These are phyloP conservation scores for Drosophila nigrodunni DNA, from an alignment of 1,140 invertebrate genomes.

Conservation along the genomic window DNA sequence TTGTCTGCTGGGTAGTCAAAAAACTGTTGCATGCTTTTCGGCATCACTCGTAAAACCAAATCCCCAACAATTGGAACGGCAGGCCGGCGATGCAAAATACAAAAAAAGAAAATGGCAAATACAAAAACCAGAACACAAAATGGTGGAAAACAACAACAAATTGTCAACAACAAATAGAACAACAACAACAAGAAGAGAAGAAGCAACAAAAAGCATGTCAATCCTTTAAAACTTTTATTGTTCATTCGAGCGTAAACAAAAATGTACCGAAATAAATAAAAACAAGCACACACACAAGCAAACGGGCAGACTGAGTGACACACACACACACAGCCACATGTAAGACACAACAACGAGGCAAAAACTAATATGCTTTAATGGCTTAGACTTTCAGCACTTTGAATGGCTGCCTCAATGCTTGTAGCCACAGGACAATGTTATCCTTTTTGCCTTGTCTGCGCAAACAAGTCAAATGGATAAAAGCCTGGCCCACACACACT, in stretches of 20 bases:
- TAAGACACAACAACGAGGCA: slow-evolving; percentile 48
- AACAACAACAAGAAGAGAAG: slow-evolving; percentile 17
- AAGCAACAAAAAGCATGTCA: slow-evolving; percentile 53
- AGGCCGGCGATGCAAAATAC: slow-evolving; percentile 24
- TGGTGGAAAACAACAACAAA: slow-evolving; percentile 47
- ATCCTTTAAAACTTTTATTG: slow-evolving; percentile 78
- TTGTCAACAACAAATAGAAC: slow-evolving; percentile 17
- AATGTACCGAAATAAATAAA: slow-evolving; percentile 71
- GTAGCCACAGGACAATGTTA: slow-evolving; percentile 64
- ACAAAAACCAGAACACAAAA: slow-evolving; percentile 60
- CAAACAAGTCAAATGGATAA: slow-evolving; percentile 76
- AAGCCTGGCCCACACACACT: slow-evolving; percentile 42
- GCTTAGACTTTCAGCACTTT: slow-evolving; percentile 79
- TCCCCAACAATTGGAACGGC: slow-evolving; percentile 32
- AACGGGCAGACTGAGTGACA: neutral
- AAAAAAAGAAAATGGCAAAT: slow-evolving; percentile 69
- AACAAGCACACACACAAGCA: slow-evolving; percentile 19
- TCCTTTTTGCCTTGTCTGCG: slow-evolving; percentile 66
- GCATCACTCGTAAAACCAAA: slow-evolving; percentile 28
- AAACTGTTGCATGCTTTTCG: slow-evolving; percentile 70
- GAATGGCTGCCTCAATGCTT: slow-evolving; percentile 60
- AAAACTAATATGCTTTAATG: slow-evolving; percentile 82
- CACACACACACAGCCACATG: slow-evolving; percentile 3
- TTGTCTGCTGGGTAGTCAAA: slow-evolving; percentile 19
- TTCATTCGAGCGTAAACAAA: slow-evolving; percentile 70